phyloP scores from a whole-genome alignment of 1,140 invertebrate genomes.

The Drosophila leontia region DNA sequence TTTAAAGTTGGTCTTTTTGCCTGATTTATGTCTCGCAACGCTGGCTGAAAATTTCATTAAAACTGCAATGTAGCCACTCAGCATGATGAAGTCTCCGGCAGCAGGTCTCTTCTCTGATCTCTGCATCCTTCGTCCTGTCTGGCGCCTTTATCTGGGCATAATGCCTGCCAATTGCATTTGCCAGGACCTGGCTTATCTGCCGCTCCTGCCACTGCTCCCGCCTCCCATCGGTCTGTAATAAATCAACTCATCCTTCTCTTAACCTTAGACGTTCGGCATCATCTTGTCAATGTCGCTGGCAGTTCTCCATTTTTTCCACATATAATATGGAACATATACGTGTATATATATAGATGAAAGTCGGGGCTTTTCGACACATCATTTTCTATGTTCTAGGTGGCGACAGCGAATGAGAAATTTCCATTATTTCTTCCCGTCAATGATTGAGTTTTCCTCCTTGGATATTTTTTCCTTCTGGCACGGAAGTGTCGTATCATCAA shows the following conservation, averaged over 20 bases:
- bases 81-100: constrained; percentile 56
- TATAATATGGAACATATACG: constrained; percentile 10
- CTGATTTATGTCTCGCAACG: constrained; percentile 28
- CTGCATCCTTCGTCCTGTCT: constrained; percentile 24
- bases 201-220: constrained; percentile 13
- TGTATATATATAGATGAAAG: constrained; percentile 18
- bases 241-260: constrained; percentile 65
- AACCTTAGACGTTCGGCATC: constrained; percentile 61
- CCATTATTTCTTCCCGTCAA: constrained; percentile 64
- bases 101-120: constrained; percentile 8
- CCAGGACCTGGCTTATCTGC: constrained; percentile 58
- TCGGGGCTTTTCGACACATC: constrained; percentile 67
- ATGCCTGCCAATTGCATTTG: constrained; percentile 76
- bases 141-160: constrained; percentile 55
- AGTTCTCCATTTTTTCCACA: constrained; percentile 40
- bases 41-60: constrained; percentile 62
- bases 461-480: constrained; percentile 19
- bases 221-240: constrained; percentile 66
- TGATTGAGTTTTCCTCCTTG: constrained; percentile 44
- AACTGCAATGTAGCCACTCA: constrained; percentile 65
- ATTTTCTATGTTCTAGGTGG: constrained; percentile 72
- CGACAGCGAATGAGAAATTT: constrained; percentile 60
- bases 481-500: constrained; percentile 71
- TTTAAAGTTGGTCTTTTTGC: constrained; percentile 46
- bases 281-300: constrained; percentile 70